Evolutionary conservation across 2,113 vertebrate species (phyloP).

Genomic region (Isichthys henryi): DNA sequence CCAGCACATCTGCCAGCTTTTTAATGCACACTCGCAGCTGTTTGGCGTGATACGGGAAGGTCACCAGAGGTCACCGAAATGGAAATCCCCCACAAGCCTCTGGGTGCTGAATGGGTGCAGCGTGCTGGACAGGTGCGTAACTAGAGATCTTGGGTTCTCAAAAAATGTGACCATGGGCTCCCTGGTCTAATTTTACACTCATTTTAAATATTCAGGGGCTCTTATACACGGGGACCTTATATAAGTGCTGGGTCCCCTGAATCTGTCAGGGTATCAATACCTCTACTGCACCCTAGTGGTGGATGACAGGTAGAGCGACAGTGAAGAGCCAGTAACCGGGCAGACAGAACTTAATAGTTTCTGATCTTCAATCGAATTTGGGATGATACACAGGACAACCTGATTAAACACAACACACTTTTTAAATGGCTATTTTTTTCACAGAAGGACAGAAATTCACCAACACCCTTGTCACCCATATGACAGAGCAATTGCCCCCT

Average conservation of each 20-base stretch:
- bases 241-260: neutral
- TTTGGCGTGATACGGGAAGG: constrained; percentile 26
- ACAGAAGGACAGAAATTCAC: neutral
- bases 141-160: neutral
- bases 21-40: constrained; percentile 50
- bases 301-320: neutral
- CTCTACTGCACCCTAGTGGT: neutral
- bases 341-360: neutral
- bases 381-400: neutral
- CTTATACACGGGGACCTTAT: neutral
- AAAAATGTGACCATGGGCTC: neutral
- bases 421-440: neutral
- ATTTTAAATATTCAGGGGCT: neutral
- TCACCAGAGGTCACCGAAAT: neutral
- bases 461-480: neutral
- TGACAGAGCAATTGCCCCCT: neutral
- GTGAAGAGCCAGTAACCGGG: neutral
- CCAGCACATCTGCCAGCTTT: constrained; percentile 12
- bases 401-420: neutral
- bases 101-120: neutral
- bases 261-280: neutral
- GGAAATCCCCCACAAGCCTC: neutral
- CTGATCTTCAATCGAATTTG: neutral
- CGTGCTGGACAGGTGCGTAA: neutral
- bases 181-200: neutral